Evolutionary conservation across 2,797 vertebrate genomes (phyloP).

Genomic region (Catharus ustulatus): DNA sequence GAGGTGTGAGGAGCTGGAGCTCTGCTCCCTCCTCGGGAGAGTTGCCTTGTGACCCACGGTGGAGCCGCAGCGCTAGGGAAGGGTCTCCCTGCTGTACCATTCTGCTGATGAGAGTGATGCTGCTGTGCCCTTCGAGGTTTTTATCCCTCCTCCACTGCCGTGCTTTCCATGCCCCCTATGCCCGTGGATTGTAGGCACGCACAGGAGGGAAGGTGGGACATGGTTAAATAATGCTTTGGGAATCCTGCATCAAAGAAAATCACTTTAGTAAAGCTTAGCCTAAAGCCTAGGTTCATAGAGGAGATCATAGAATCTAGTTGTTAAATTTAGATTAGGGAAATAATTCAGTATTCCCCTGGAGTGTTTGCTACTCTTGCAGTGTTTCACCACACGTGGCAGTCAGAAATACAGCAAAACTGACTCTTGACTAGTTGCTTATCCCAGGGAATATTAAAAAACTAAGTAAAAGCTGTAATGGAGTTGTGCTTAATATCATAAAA

Average conservation of each 20-base stretch:
- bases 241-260: not conserved
- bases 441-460: not conserved
- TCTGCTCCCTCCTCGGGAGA: not conserved
- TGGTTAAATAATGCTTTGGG: not conserved
- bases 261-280: not conserved
- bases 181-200: rapidly evolving
- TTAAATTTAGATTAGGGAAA: conserved; percentile 17
- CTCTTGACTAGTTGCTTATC: not conserved
- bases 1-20: not conserved
- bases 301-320: not conserved
- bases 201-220: not conserved
- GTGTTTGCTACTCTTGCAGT: not conserved
- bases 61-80: rapidly evolving
- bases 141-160: rapidly evolving
- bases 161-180: not conserved
- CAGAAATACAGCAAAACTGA: not conserved
- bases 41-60: not conserved
- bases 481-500: not conserved
- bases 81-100: not conserved
- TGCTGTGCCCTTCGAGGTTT: not conserved
- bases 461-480: not conserved
- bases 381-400: not conserved
- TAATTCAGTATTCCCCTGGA: not conserved
- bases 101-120: not conserved
- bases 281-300: not conserved